These are phyloP conservation scores for Microctonus aethiopoides DNA, from an alignment of 2,888 invertebrate species.

Conservation along the genomic window DNA sequence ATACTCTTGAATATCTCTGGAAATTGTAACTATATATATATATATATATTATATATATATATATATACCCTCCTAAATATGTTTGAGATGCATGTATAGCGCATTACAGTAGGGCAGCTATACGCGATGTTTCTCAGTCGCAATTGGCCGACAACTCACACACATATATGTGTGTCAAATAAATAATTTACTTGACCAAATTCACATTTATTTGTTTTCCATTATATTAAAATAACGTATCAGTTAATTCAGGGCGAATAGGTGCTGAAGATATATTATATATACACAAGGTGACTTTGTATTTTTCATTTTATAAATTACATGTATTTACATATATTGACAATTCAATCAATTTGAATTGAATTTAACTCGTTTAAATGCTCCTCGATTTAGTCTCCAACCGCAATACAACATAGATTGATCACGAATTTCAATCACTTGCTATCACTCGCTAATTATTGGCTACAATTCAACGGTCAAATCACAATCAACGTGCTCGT, in stretches of 20 bases:
- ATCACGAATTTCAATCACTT: constrained; percentile 33
- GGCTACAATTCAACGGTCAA: constrained; percentile 53
- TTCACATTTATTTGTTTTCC: neutral
- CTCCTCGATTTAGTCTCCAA: constrained; percentile 8
- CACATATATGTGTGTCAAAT: neutral
- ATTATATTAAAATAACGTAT: no score
- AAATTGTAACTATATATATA: constrained; percentile 17
- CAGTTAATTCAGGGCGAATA: no score
- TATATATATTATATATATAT: constrained; percentile 54
- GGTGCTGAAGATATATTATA: no score
- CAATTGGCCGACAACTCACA: constrained; percentile 6
- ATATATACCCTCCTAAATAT: constrained; percentile 49
- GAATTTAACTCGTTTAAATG: constrained; percentile 9
- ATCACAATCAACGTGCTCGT: constrained; percentile 53
- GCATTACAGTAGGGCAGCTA: constrained; percentile 24
- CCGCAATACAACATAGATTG: constrained; percentile 14
- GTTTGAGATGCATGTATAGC: constrained; percentile 52
- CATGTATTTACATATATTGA: no score
- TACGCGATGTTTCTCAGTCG: constrained; percentile 15
- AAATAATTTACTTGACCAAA: constrained; percentile 7
- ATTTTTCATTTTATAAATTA: no score
- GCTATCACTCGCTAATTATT: constrained; percentile 54
- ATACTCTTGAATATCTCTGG: neutral
- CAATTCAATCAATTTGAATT: constrained; percentile 12
- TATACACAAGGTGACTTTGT: no score